Evolutionary conservation across 2,797 vertebrate genomes (phyloP).

Genomic region (Cuculus canorus): DNA sequence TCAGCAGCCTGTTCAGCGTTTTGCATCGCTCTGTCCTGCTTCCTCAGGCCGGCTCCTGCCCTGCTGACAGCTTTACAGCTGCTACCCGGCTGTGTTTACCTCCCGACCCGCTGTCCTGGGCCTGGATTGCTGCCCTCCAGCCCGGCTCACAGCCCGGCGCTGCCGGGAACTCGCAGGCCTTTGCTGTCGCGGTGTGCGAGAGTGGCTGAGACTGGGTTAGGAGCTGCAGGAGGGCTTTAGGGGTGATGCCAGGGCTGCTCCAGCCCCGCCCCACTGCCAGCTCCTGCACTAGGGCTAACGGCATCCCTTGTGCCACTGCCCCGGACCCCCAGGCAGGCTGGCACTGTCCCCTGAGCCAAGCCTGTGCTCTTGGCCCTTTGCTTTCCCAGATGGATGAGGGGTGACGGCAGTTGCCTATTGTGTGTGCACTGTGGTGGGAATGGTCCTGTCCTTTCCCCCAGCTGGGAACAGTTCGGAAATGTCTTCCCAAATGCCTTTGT

Average conservation of each 20-base stretch:
- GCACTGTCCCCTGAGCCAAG: background rate
- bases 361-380: background rate
- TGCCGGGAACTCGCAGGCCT: accelerated
- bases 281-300: background rate
- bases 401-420: background rate
- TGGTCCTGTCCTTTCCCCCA: background rate
- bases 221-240: background rate
- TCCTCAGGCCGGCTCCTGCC: slow-evolving; percentile 8
- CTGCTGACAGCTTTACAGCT: background rate
- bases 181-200: accelerated
- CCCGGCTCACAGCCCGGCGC: accelerated
- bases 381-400: background rate
- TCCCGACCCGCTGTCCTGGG: background rate
- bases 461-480: slow-evolving; percentile 3
- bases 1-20: slow-evolving; percentile 19
- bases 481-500: slow-evolving; percentile 21
- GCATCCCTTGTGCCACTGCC: accelerated
- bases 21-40: background rate
- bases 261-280: background rate
- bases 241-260: background rate
- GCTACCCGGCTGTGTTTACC: background rate
- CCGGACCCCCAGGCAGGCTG: background rate
- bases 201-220: background rate
- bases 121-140: background rate
- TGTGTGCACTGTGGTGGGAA: slow-evolving; percentile 22